Percentiles rank a stretch among this genome's conserved stretches.
Evolutionary conservation across 2,113 vertebrate genomes (phyloP).

Genomic region (Rynchops niger): DNA sequence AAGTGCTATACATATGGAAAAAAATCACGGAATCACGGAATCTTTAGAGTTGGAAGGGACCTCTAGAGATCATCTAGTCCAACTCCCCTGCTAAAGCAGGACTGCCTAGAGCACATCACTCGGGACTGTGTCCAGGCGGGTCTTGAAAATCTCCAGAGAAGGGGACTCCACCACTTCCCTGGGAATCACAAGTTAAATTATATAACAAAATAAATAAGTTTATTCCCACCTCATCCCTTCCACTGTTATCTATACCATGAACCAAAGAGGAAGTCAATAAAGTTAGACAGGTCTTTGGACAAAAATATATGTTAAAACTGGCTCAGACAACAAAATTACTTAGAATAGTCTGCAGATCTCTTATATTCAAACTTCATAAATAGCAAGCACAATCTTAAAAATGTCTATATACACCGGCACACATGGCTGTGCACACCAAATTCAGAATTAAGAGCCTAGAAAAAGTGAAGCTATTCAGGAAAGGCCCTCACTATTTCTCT

Average conservation of each 20-base stretch:
- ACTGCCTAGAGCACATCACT: no score
- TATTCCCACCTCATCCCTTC: slow-evolving; percentile 55
- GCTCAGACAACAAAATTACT: slow-evolving; percentile 69
- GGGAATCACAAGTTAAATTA: slow-evolving; percentile 64
- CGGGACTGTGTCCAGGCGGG: no score
- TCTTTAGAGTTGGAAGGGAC: no score
- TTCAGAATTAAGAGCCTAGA: slow-evolving; percentile 27
- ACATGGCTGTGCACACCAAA: slow-evolving; percentile 13
- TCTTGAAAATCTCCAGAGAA: no score
- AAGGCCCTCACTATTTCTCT: not conserved
- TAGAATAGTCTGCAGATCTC: slow-evolving; percentile 36
- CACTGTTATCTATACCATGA: slow-evolving; percentile 54
- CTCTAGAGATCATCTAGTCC: no score
- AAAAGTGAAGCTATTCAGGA: slow-evolving; percentile 36
- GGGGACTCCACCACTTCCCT: no score
- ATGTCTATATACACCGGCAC: slow-evolving; percentile 20
- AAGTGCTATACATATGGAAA: slow-evolving; percentile 51
- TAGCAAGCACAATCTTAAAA: slow-evolving; percentile 61
- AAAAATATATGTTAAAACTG: slow-evolving; percentile 72
- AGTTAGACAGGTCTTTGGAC: slow-evolving; percentile 76
- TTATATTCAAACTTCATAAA: slow-evolving; percentile 53
- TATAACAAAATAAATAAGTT: slow-evolving; percentile 76
- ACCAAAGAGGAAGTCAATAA: slow-evolving; percentile 41
- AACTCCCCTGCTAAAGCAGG: no score
- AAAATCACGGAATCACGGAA: no score